These are phyloP conservation scores for Epinotia nisella DNA, from an alignment of 2,888 invertebrate species.

Conservation along the genomic window DNA sequence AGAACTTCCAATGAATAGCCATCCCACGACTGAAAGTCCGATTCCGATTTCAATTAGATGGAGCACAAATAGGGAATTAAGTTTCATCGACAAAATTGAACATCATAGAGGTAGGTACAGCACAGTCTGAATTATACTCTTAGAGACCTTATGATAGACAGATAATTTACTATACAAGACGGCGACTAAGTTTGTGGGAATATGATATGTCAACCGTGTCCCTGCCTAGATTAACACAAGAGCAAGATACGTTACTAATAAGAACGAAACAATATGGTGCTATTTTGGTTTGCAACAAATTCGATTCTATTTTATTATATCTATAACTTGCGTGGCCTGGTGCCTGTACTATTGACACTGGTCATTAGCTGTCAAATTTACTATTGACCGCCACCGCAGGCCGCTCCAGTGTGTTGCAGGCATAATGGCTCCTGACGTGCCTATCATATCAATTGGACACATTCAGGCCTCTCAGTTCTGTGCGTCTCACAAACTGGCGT, in stretches of 20 bases:
- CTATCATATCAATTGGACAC: too few relatives aligned
- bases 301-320: too few relatives aligned
- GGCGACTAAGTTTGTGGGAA: background rate
- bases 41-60: background rate
- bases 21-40: background rate
- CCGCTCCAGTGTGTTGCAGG: too few relatives aligned
- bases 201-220: constrained; percentile 4
- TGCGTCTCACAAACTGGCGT: too few relatives aligned
- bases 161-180: background rate
- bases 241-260: background rate
- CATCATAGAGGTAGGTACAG: background rate
- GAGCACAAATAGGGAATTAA: background rate
- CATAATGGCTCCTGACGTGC: too few relatives aligned
- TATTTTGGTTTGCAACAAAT: too few relatives aligned
- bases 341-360: too few relatives aligned
- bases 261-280: too few relatives aligned
- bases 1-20: background rate
- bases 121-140: background rate
- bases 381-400: too few relatives aligned
- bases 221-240: background rate
- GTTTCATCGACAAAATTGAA: background rate
- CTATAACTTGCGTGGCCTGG: too few relatives aligned
- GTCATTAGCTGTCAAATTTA: too few relatives aligned
- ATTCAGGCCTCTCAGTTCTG: too few relatives aligned
- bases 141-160: background rate